Evolutionary conservation across 2,888 invertebrate genomes (phyloP).

Genomic region (Lasioglossum calceatum): DNA sequence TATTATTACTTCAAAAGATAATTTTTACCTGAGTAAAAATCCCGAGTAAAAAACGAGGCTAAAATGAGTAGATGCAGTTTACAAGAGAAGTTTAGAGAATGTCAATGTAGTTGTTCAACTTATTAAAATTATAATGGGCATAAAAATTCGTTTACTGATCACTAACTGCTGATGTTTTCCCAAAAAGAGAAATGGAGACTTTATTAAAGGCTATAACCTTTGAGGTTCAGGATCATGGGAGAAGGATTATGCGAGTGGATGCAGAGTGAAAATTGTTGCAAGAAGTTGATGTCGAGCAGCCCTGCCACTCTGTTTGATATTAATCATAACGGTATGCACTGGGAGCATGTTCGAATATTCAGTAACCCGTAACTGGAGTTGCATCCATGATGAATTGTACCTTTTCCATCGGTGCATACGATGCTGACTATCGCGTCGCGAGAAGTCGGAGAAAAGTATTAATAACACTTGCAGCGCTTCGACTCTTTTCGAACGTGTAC

Average conservation of each 20-base stretch:
- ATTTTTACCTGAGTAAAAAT: too few species aligned
- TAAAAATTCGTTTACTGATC: not conserved
- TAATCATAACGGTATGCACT: slow-evolving; percentile 53
- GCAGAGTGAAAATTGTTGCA: slow-evolving; percentile 32
- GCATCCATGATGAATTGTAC: slow-evolving; percentile 46
- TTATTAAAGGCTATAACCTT: slow-evolving; percentile 19
- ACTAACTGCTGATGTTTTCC: not conserved
- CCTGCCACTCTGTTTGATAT: slow-evolving; percentile 34
- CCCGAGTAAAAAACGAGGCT: too few species aligned
- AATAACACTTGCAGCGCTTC: not conserved
- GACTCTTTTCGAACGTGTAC: not conserved
- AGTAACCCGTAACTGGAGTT: slow-evolving; percentile 46
- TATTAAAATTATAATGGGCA: too few species aligned
- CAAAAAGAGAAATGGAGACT: too few species aligned
- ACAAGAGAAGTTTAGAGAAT: too few species aligned
- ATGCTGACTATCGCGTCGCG: not conserved
- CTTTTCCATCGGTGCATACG: slow-evolving; percentile 11
- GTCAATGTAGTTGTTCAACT: too few species aligned
- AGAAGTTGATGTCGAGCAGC: slow-evolving; percentile 24
- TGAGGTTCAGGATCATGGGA: slow-evolving; percentile 1
- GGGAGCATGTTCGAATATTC: slow-evolving; percentile 46
- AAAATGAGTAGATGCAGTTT: not conserved
- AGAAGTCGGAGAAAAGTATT: not conserved
- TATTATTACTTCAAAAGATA: too few species aligned
- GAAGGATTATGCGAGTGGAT: slow-evolving; percentile 11